Base-by-base conservation (phyloP, 37 sponge, comb jelly and placozoan genomes). In the Agelas oroides region DNA sequence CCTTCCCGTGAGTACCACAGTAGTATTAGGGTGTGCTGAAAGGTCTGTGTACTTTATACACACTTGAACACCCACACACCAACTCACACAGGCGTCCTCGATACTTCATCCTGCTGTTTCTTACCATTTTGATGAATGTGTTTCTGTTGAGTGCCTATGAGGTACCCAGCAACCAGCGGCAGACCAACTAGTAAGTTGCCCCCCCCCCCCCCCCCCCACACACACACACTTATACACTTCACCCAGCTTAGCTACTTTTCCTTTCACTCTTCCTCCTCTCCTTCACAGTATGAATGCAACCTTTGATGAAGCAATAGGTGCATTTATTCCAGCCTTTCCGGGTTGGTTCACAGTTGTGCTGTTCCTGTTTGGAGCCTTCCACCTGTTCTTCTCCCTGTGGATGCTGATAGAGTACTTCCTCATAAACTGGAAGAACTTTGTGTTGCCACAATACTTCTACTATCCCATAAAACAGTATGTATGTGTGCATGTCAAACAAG, bases 381-480 rank as follows among this genome's bases (percentile, higher is more conserved):
- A 93, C 62, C 52, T 93, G 17, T 1, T 89, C 38, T 30, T 93
- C 35, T 38, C 83, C 2, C 34, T 93, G 41, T 84, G 81, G 77
- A 53, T 86, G 73, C 65, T 89, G n/a, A 19, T 89, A 23, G 72
- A 88, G 27, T 93, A 88, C 74, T 89, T 87, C 70, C 23, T 93
- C 31, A 57, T 76, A 32, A 93, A 93, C 74, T 75, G 65, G 73
- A 65, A 76, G 24, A 85, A 93, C 80, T 93, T 93, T 65, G 28
- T 25, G 25, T 38, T 92, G 21, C 86, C 85, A 21, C 25, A 20
- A 25, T 67, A 35, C 35, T 62, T 79, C 72, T 75, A 80, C 38
- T 46, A 2, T 32, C 28, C 55, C 1, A 86, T 79, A 82, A 64
- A 81, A 19, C 67, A 15, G 19, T 31, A 25, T 16, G 27, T 87